Evolutionary conservation across 2,797 vertebrate species (phyloP).

Genomic region (Pseudocheirus occidentalis): DNA sequence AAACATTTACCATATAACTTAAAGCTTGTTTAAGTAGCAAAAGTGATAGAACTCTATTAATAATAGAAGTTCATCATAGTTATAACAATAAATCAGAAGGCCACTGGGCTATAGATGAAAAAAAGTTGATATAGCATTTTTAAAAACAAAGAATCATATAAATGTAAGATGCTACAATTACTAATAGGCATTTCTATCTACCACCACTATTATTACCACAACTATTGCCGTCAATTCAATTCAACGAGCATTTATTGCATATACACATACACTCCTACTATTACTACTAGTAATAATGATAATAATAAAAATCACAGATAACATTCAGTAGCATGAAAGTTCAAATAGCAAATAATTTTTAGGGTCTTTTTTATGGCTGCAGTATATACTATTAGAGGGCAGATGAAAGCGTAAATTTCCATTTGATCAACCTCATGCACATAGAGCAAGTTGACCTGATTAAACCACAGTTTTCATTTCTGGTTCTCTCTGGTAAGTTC

Average conservation of each 20-base stretch:
- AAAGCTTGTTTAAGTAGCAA: background rate
- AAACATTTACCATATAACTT: background rate
- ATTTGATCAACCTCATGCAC: background rate
- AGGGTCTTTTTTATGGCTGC: background rate
- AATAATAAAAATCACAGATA: background rate
- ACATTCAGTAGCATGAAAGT: background rate
- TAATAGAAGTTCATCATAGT: conserved; percentile 19
- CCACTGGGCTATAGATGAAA: background rate
- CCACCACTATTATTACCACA: conserved; percentile 4
- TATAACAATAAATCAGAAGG: conserved; percentile 15
- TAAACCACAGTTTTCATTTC: background rate
- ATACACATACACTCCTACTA: background rate
- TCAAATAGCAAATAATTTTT: background rate
- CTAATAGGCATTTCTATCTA: background rate
- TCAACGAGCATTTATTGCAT: background rate
- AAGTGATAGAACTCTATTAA: conserved; percentile 1
- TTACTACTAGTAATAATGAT: background rate
- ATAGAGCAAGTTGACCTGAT: background rate
- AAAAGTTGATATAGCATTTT: background rate
- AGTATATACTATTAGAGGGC: background rate
- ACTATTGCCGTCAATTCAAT: conserved; percentile 7
- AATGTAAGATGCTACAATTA: conserved; percentile 3
- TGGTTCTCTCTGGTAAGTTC: conserved; percentile 47
- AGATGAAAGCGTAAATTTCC: background rate
- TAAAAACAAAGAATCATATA: conserved; percentile 32